Base-by-base conservation (phyloP, 2,888 invertebrate species). In the Notodonta ziczac region DNA sequence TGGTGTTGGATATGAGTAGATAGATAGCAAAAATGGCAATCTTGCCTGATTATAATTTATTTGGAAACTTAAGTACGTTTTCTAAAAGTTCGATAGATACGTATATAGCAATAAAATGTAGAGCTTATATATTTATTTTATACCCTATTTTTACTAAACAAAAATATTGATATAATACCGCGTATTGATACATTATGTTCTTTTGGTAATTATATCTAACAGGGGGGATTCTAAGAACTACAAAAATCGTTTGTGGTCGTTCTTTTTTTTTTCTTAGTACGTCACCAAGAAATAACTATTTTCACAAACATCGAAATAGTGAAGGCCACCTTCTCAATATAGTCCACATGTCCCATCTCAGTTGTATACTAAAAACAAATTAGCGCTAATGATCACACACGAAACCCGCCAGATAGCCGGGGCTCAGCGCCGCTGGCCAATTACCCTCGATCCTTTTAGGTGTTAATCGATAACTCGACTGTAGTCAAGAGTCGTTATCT, bases 381-480 rank as follows among this genome's bases (percentile, higher is more conserved):
- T 44, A 53, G 48, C 59, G 32, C 32, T 52, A 52, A 52, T 52
- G 52, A 52, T 52, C 52, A 32, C 50, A 50, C 52, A 52, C 10
- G 14, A 9, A 32, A 6, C 51, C 52, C 13, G 32, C 32, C 32
- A 52, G 52, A 52, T 52, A 52, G 13, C 12, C 13, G 52, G 32
- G 10, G 16, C 52, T 32, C 32, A 52, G 16, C 52, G 62, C 66
- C n/a, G 62, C 55, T 61, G 59, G 64, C 56, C 67, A 69, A 73
- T 73, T 71, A 69, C 60, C 61, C 56, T 63, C 65, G 64, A 71
- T 69, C 67, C 73, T 65, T 73, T 71, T 66, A 69, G 65, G 61
- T 65, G 67, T 57, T 73, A 69, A 72, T 67, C 67, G 60, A 71
- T 66, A 67, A 65, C 60, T 12, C 55, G 58, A 69, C 56, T 53